Evolutionary conservation across 2,113 vertebrate species (phyloP), one percentile per base, ranked within the genome.

Genomic region (Phoxinus phoxinus): DNA sequence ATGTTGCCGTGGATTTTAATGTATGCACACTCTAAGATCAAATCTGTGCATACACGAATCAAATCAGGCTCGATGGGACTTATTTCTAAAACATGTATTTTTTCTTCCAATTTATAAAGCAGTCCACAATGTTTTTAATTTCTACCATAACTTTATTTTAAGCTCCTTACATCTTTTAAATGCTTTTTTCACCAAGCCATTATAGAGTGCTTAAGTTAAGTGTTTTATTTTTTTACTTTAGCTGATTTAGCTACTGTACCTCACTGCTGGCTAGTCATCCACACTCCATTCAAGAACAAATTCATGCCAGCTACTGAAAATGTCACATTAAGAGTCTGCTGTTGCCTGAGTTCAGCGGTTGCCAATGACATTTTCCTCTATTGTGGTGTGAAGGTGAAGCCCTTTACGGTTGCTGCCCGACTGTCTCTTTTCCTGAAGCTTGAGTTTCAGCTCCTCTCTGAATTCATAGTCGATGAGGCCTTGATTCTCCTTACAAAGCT

Each of bases 401-500:
- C 30, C 69, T 83, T 53, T 53, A n/a, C 1, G 27, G 9, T n/a
- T 23, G 25, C 41, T 67, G 44, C 71, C 37, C 8, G 5, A 6
- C 2, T 7, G 41, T 32, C 56, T 67, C 79, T 53, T 87, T 9
- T 30, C 0, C 2, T 89, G 8, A 44, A 89, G 92, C 59, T 91
- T 96, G 78, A 93, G 89, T 86, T 30, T 91, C 73, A 97, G 95
- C 84, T 99, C 97, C 51, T 98, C 96, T 91, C 98, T 95, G 91
- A 95, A 97, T 73, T 95, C 94, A 27, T 97, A 99, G 41, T 73
- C 21, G 84, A 96, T 91, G 84, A 99, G 95, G 23, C 63, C 17
- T 3, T 94, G 92, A 67, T 98, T 94, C 12, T 90, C 92, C 17
- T 92, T 79, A 48, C 97, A 99, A 88, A 99, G 94, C 63, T 89